Evolutionary conservation across 1,140 invertebrate species (phyloP), one percentile per base, ranked within the genome.

Genomic region (Drosophila funebris): DNA sequence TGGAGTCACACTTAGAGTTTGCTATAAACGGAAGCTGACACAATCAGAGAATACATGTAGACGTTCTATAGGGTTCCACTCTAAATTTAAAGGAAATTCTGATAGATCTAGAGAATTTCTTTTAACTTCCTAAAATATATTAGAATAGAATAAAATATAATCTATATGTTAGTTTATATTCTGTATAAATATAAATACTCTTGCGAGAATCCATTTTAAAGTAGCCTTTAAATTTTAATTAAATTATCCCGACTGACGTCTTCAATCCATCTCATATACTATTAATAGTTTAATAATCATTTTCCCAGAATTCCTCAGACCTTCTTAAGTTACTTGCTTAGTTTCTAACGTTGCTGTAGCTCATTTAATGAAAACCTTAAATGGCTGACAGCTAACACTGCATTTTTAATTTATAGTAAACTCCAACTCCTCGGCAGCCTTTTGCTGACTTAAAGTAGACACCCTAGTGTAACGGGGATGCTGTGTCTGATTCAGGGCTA

Each of bases 331-430:
- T 54, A 20, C 11, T 39, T 54, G 16, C 7, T 39, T 24, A 13
- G 24, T 11, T 41, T 31, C 16, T 20, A 44, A 22, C 9, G 16
- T 22, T 13, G 14, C 14, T 39, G 20, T 7, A 14, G 36, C 9
- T 11, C 13, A 37, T 3, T 52, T 11, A 31, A 18, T 14, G 48
- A 14, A 9, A 33, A 16, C 11, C 29, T 31, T 43, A 41, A 18
- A 29, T 11, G 41, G 39, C 31, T 18, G 29, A 48, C 22, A 66
- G 29, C 41, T 57, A 48, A 46, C 27, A 31, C 16, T 29, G 27
- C 27, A 36, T 48, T 43, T 62, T 63, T 46, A 70, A 63, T 70
- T 58, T 36, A 37, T 50, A 48, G 43, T 39, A 48, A 61, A 68
- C 61, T 24, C 31, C 20, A 48, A 14, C 24, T 41, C 7, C n/a